Base-by-base conservation (phyloP, 2,888 invertebrate genomes). In the Cosmia pyralina region DNA sequence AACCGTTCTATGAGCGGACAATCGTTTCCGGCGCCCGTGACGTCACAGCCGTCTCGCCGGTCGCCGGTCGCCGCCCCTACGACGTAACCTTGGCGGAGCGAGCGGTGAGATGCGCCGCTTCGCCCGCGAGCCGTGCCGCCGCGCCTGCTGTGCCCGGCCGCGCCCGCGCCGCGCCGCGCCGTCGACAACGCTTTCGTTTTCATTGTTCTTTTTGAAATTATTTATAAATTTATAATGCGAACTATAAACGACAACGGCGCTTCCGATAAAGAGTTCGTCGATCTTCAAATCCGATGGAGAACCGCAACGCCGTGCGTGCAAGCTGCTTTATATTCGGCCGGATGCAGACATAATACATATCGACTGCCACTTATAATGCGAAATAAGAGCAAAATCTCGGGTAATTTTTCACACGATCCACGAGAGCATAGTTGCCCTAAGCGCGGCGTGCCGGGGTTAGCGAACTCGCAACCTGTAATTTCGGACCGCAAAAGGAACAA, bases 401-500 rank as follows among this genome's bases (percentile, higher is more conserved):
- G 94, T 94, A 94, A 96, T 95, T 95, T 95, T 95, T 96, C 96
- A 96, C 96, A 96, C 96, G 96, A 95, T 94, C 92, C 93, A 92
- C 90, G 88, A 92, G 91, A 87, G 93, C 92, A 95, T 95, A 95
- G 96, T 94, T 93, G 95, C 96, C 95, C 95, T 94, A 93, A 95
- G 95, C 95, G 93, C 94, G 91, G 91, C 90, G 90, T 91, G 92
- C 86, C 91, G 95, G 93, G 95, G 95, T 96, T 92, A 96, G 92
- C 95, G 96, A 96, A 94, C 96, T 93, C 93, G 90, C 94, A 94
- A 94, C 93, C 95, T 94, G 96, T 94, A 96, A 96, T 96, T 96
- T 96, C 89, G 95, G 95, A 96, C 96, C 96, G 96, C 96, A 96
- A 96, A 96, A 96, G 92, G 95, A 95, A 90, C 92, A 95, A 95